Evolutionary conservation across 2,888 invertebrate genomes (phyloP).

Genomic region (Tineola bisselliella): DNA sequence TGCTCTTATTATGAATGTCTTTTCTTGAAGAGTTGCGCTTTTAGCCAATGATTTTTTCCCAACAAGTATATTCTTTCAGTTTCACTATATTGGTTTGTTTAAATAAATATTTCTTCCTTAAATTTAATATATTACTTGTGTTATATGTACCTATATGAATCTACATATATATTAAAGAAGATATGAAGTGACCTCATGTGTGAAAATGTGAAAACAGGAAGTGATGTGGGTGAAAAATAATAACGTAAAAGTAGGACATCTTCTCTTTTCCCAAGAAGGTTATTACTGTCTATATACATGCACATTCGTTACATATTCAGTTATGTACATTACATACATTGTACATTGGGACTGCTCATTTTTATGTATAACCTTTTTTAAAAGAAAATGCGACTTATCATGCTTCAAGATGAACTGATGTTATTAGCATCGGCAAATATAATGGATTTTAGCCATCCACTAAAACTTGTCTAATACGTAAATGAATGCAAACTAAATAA

Average conservation of each 20-base stretch:
- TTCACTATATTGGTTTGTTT: not conserved
- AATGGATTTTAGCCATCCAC: too few relatives aligned
- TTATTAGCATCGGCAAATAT: too few relatives aligned
- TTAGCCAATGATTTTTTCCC: not conserved
- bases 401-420: not conserved
- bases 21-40: not conserved
- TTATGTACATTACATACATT: not conserved
- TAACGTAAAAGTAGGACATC: not conserved
- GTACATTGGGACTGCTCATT: not conserved
- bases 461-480: not conserved
- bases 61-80: not conserved
- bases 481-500: not conserved
- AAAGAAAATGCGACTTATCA: not conserved
- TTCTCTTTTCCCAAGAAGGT: not conserved
- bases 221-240: not conserved
- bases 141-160: too few relatives aligned
- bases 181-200: not conserved
- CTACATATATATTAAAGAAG: too few relatives aligned
- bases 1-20: not conserved
- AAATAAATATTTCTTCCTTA: too few relatives aligned
- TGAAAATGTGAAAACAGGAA: not conserved
- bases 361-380: not conserved
- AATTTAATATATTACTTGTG: too few relatives aligned
- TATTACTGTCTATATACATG: not conserved
- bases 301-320: not conserved